Evolutionary conservation across 2,888 invertebrate species (phyloP).

Genomic region (Orchesellides sinensis): DNA sequence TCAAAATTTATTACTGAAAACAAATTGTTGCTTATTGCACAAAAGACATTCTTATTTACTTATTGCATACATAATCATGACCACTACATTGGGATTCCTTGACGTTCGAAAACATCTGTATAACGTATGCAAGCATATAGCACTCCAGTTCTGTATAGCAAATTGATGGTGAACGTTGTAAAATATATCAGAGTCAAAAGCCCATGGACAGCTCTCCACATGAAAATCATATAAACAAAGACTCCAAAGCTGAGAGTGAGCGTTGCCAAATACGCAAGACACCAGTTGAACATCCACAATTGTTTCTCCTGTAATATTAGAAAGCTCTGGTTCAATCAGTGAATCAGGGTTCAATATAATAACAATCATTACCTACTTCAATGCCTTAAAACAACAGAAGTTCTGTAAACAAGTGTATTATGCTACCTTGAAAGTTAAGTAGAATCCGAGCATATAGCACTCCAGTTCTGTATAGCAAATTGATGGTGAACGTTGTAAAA

Average conservation of each 20-base stretch:
- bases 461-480: conserved; percentile 60
- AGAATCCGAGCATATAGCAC: conserved; percentile 54
- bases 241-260: conserved; percentile 53
- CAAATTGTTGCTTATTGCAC: too few species aligned
- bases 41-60: not conserved
- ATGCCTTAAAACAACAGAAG: not conserved
- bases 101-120: conserved; percentile 62
- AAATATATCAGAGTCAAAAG: conserved; percentile 64
- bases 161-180: conserved; percentile 47
- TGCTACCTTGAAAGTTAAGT: conserved; percentile 39
- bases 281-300: conserved; percentile 68
- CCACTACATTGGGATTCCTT: conserved; percentile 57
- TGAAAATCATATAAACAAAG: conserved; percentile 64
- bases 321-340: not conserved
- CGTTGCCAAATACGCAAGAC: conserved; percentile 51
- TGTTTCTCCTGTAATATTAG: conserved; percentile 59
- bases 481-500: conserved; percentile 51
- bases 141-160: conserved; percentile 61
- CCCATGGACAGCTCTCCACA: conserved; percentile 65
- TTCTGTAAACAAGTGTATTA: too few species aligned
- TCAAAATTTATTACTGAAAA: not conserved
- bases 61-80: not conserved
- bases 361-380: not conserved
- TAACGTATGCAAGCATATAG: conserved; percentile 62
- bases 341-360: too few species aligned